Evolutionary conservation across 2,888 invertebrate species (phyloP).

Genomic region (Laothoe populi): DNA sequence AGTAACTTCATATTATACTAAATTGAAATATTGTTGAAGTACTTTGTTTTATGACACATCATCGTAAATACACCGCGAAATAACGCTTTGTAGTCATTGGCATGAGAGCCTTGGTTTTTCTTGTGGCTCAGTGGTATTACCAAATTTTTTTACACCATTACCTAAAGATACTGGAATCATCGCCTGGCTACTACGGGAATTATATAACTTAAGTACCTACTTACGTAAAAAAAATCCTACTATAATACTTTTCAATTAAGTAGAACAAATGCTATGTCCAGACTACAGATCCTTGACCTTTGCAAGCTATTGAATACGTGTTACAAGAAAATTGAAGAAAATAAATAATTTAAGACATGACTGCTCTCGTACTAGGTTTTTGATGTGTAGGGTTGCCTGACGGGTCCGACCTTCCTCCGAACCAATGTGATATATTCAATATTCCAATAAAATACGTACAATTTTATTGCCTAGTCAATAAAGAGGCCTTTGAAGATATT

Average conservation of each 20-base stretch:
- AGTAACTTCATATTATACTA: background rate
- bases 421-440: slow-evolving; percentile 10
- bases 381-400: background rate
- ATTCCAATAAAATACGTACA: background rate
- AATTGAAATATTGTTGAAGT: background rate
- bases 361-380: background rate
- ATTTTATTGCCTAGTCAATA: background rate
- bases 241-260: too few species aligned
- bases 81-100: background rate
- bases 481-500: background rate
- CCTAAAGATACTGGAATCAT: too few species aligned
- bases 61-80: background rate
- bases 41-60: background rate
- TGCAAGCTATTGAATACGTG: too few species aligned
- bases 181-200: too few species aligned
- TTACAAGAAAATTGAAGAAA: too few species aligned
- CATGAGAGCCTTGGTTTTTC: background rate
- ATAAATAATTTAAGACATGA: too few species aligned
- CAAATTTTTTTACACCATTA: too few species aligned
- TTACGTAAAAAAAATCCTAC: too few species aligned
- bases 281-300: too few species aligned
- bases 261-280: too few species aligned
- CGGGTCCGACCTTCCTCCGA: background rate
- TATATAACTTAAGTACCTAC: too few species aligned
- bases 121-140: background rate